These are phyloP conservation scores for Gymnosoma rotundatum DNA, from an alignment of 2,888 invertebrate genomes.

Conservation along the genomic window DNA sequence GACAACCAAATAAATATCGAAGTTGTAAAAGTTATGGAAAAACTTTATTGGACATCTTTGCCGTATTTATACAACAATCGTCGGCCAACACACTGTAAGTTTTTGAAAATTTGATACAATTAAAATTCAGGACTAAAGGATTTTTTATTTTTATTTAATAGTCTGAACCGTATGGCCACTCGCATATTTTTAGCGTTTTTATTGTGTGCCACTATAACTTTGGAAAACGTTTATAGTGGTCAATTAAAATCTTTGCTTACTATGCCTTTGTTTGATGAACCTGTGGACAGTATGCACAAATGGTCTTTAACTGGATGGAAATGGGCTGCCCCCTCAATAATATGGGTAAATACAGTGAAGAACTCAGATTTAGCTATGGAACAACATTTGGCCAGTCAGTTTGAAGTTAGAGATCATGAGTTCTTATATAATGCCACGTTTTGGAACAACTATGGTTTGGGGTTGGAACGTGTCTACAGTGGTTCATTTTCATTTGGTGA, in stretches of 20 bases:
- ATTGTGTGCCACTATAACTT: slow-evolving; percentile 78
- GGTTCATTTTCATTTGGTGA: slow-evolving; percentile 77
- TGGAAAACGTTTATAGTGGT: slow-evolving; percentile 81
- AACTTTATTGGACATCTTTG: slow-evolving; percentile 77
- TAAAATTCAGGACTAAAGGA: neutral
- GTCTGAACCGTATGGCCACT: slow-evolving; percentile 75
- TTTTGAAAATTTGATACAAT: neutral
- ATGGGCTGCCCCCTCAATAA: slow-evolving; percentile 79
- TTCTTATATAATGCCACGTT: slow-evolving; percentile 78
- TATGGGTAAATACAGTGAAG: slow-evolving; percentile 78
- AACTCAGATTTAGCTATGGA: slow-evolving; percentile 77
- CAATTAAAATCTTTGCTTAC: slow-evolving; percentile 80
- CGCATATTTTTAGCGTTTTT: slow-evolving; percentile 78
- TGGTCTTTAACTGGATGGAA: slow-evolving; percentile 78
- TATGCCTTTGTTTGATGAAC: slow-evolving; percentile 77
- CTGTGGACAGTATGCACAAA: slow-evolving; percentile 78
- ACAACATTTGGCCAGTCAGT: slow-evolving; percentile 75
- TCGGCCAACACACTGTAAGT: slow-evolving; percentile 75
- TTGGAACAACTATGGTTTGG: slow-evolving; percentile 77
- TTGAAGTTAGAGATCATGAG: slow-evolving; percentile 77
- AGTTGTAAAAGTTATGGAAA: slow-evolving; percentile 68
- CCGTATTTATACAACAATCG: slow-evolving; percentile 80
- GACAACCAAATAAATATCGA: slow-evolving; percentile 47
- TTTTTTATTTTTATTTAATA: slow-evolving; percentile 55
- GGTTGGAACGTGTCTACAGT: slow-evolving; percentile 78